Evolutionary conservation across 1,140 invertebrate genomes (phyloP).

Genomic region (Meloidogyne chitwoodi): DNA sequence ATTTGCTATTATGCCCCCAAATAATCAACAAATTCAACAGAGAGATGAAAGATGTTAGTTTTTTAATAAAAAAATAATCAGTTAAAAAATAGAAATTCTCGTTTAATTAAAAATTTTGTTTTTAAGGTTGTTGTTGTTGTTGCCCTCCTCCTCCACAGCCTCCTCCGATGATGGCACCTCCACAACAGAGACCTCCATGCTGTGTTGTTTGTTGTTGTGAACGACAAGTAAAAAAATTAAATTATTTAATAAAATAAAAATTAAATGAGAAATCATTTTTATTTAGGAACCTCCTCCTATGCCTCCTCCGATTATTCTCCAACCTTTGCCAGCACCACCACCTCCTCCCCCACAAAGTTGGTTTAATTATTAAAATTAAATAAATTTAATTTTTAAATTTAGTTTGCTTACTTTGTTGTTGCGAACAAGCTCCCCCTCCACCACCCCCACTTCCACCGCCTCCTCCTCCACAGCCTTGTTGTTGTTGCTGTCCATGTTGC

Average conservation of each 20-base stretch:
- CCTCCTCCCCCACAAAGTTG: slow-evolving; percentile 15
- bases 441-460: slow-evolving; percentile 1
- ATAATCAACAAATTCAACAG: background rate
- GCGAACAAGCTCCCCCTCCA: background rate
- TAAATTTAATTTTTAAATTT: background rate
- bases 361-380: background rate
- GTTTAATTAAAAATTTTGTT: background rate
- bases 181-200: slow-evolving; percentile 2
- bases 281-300: slow-evolving; percentile 15
- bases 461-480: background rate
- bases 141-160: slow-evolving; percentile 1
- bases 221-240: background rate
- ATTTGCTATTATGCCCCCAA: slow-evolving; percentile 9
- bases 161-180: background rate
- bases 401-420: slow-evolving; percentile 19
- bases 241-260: background rate
- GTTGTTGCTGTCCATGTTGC: slow-evolving; percentile 14
- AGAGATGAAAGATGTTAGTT: slow-evolving; percentile 17
- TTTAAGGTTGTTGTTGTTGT: slow-evolving; percentile 19
- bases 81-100: no score
- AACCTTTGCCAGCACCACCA: slow-evolving; percentile 5
- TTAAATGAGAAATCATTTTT: slow-evolving; percentile 3
- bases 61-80: background rate
- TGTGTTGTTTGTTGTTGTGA: slow-evolving; percentile 15
- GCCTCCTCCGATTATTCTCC: slow-evolving; percentile 17